A percentile compares a stretch with the other conserved stretches of the same genome.
Conservation (phyloP, 2,888 invertebrate genomes). For the Phalangium opilio region DNA sequence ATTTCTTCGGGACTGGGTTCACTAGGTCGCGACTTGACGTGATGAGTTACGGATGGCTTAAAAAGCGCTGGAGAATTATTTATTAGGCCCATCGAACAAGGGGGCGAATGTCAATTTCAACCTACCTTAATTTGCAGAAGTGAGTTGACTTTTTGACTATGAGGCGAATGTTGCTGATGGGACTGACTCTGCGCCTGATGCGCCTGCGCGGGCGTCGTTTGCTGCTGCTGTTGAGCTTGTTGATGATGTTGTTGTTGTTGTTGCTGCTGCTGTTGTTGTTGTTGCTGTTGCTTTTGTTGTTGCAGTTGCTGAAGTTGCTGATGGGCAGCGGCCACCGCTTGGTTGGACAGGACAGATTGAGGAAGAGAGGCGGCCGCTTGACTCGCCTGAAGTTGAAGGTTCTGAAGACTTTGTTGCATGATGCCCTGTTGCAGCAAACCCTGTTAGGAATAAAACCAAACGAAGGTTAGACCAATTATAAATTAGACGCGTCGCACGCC, state of each 20-base stretch:
- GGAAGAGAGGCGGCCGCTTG: constrained; percentile 19
- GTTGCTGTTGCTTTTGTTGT: constrained; percentile 15
- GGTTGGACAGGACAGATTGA: constrained; percentile 19
- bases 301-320: constrained; percentile 21
- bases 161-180: constrained; percentile 7
- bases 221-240: constrained; percentile 9
- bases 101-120: no score
- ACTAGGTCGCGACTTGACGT: constrained; percentile 9
- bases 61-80: not conserved
- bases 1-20: constrained; percentile 54
- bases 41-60: not conserved
- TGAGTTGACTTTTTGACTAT: no score
- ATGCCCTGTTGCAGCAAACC: constrained; percentile 21
- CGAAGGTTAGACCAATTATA: no score
- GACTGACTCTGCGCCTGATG: constrained; percentile 12
- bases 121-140: no score
- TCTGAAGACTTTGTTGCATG: constrained; percentile 22
- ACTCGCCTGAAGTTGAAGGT: constrained; percentile 21
- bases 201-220: not conserved
- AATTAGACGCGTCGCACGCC: no score
- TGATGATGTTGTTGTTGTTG: constrained; percentile 16
- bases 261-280: constrained; percentile 11
- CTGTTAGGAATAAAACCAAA: not conserved
- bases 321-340: constrained; percentile 19
- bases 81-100: no score